Evolutionary conservation across 2,113 vertebrate species (phyloP).

Genomic region (Climacteris rufus): DNA sequence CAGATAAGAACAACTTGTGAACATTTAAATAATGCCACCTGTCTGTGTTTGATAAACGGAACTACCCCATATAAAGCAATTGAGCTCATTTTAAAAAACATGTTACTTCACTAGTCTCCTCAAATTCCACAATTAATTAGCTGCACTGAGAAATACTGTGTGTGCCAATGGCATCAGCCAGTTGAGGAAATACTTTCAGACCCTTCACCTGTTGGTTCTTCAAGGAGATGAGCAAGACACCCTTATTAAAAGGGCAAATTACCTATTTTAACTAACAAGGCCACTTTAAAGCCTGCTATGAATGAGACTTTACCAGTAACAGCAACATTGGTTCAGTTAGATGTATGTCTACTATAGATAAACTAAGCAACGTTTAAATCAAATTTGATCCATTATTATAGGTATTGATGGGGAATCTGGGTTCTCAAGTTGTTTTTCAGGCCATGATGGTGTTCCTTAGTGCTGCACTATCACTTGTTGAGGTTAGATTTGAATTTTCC

Average conservation of each 20-base stretch:
- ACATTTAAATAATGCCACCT: background rate
- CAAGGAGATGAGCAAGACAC: background rate
- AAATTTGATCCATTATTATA: background rate
- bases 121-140: background rate
- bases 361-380: background rate
- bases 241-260: background rate
- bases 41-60: background rate
- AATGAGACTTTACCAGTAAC: background rate
- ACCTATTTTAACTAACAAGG: background rate
- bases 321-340: background rate
- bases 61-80: background rate
- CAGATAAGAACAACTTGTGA: background rate
- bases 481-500: background rate
- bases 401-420: background rate
- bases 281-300: background rate
- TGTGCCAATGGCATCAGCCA: background rate
- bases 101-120: background rate
- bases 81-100: background rate
- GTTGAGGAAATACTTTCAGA: background rate
- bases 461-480: background rate
- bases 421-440: background rate
- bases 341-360: background rate
- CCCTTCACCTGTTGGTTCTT: background rate
- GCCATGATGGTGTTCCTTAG: background rate
- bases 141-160: background rate